These are phyloP conservation scores for Thripadectes ignobilis DNA, from an alignment of 2,797 vertebrate species.

Conservation along the genomic window DNA sequence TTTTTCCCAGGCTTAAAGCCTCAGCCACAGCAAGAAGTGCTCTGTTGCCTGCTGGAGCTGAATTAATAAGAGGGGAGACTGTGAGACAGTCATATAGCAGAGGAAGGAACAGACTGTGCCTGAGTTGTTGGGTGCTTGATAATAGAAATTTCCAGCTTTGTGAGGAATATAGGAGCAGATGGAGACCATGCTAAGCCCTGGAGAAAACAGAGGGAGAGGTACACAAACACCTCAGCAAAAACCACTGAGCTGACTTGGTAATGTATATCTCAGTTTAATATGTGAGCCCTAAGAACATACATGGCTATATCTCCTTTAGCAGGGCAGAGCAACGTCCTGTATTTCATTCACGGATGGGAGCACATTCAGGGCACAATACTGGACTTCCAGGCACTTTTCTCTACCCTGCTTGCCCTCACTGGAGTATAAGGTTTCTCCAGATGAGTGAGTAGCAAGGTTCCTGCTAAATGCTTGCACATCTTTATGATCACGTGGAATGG, in stretches of 20 bases:
- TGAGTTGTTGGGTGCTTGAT: background rate
- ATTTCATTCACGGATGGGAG: background rate
- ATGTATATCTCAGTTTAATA: background rate
- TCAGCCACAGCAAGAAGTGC: background rate
- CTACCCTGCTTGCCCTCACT: background rate
- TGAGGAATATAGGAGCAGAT: background rate
- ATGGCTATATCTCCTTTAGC: background rate
- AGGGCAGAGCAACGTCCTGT: background rate
- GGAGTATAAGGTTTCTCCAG: background rate
- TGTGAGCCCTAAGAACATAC: rapidly evolving
- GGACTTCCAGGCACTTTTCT: background rate
- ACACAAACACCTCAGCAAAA: background rate
- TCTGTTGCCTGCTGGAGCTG: background rate
- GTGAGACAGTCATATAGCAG: background rate
- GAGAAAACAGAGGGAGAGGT: background rate
- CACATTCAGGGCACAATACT: rapidly evolving
- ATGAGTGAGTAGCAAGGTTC: background rate
- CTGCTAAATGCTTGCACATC: background rate
- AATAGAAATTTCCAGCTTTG: background rate
- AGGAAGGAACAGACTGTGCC: background rate
- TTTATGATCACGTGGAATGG: background rate
- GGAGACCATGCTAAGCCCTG: background rate
- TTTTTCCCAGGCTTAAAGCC: background rate
- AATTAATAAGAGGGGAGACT: background rate
- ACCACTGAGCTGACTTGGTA: background rate